phyloP scores from a whole-genome alignment of 2,113 vertebrate species.

The Lophius piscatorius region DNA sequence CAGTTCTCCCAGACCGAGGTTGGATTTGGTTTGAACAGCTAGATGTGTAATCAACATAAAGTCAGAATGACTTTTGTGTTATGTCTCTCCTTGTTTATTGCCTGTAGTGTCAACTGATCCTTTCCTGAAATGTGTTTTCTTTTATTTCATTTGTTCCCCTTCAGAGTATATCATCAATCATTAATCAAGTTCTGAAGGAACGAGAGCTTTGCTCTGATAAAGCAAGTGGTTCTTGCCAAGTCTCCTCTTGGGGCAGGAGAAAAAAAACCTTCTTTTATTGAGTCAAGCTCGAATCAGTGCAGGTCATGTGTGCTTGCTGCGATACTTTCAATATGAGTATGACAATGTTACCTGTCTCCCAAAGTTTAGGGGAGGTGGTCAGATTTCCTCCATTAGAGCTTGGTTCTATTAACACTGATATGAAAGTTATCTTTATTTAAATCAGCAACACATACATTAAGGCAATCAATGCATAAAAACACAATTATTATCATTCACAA shows the following conservation, averaged over 20 bases:
- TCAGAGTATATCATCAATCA: too few relatives aligned
- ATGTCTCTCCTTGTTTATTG: conserved; percentile 17
- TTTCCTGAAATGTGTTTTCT: too few relatives aligned
- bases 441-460: too few relatives aligned
- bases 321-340: neutral
- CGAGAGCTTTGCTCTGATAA: neutral
- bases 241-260: neutral
- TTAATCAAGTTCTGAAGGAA: too few relatives aligned
- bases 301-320: conserved; percentile 12
- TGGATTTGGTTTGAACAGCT: conserved; percentile 16
- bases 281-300: conserved; percentile 8
- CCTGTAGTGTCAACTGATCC: neutral
- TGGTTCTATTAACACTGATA: too few relatives aligned
- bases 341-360: neutral
- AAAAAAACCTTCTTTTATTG: conserved; percentile 6
- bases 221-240: conserved; percentile 16
- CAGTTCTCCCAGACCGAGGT: conserved; percentile 2
- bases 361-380: too few relatives aligned
- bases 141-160: too few relatives aligned
- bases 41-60: conserved; percentile 18
- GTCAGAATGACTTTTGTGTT: conserved; percentile 19
- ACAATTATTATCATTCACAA: too few relatives aligned
- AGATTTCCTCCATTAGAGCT: too few relatives aligned
- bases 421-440: too few relatives aligned
- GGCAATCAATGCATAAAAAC: too few relatives aligned